Evolutionary conservation across 2,888 invertebrate genomes (phyloP).

Genomic region (Melanotus villosus): DNA sequence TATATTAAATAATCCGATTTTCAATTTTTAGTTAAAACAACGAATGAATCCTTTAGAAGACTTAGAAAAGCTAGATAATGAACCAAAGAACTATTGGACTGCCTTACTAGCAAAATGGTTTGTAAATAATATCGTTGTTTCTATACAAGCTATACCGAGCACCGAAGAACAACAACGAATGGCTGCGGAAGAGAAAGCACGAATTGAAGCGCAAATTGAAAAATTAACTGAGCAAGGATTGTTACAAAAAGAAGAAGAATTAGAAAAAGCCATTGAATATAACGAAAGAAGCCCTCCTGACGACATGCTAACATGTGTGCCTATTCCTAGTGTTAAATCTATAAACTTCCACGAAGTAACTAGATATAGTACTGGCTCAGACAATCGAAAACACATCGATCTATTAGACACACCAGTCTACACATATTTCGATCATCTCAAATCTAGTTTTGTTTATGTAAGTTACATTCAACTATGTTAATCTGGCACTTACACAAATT

Average conservation of each 20-base stretch:
- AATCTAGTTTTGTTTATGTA: slow-evolving; percentile 89
- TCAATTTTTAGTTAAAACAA: slow-evolving; percentile 72
- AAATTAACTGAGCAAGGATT: slow-evolving; percentile 80
- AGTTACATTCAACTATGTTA: slow-evolving; percentile 62
- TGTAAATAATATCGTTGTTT: slow-evolving; percentile 73
- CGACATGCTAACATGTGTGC: slow-evolving; percentile 80
- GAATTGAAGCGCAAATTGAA: slow-evolving; percentile 78
- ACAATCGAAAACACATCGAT: slow-evolving; percentile 71
- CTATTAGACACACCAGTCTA: slow-evolving; percentile 79
- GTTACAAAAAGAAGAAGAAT: slow-evolving; percentile 72
- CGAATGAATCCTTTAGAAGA: slow-evolving; percentile 79
- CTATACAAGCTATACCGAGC: slow-evolving; percentile 79
- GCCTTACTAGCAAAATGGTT: slow-evolving; percentile 79
- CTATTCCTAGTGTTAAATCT: slow-evolving; percentile 81
- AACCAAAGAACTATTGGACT: slow-evolving; percentile 80
- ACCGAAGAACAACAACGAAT: slow-evolving; percentile 76
- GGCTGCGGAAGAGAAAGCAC: slow-evolving; percentile 79
- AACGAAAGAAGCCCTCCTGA: slow-evolving; percentile 85
- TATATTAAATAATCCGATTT: background rate
- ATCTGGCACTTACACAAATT: background rate
- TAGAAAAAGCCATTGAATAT: slow-evolving; percentile 79
- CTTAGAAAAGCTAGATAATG: slow-evolving; percentile 74
- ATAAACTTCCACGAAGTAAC: slow-evolving; percentile 78
- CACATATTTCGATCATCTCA: slow-evolving; percentile 84
- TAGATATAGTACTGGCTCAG: slow-evolving; percentile 67